Base-by-base conservation (phyloP, 2,888 invertebrate species). In the Eupithecia subumbrata region DNA sequence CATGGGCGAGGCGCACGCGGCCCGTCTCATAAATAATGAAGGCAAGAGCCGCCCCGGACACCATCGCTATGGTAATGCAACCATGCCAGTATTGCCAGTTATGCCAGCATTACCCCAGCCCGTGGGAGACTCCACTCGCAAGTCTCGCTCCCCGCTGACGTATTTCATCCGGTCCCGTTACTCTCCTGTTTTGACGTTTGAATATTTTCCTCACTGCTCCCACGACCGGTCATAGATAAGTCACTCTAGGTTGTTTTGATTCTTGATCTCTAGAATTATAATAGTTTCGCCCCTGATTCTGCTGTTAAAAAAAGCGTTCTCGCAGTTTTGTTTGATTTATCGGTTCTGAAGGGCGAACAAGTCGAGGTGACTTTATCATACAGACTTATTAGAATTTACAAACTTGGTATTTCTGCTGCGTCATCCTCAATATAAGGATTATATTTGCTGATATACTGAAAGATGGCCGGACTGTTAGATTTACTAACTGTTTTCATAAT, bases 21-120 rank as follows among this genome's bases (percentile, higher is more conserved):
- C 83, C 82, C 84, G 84, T 86, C 88, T 87, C 90, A 92, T 93
- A 92, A 92, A 93, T 92, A 91, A 91, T 84, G 82, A 84, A 86
- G 82, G 81, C 81, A 81, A 60, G 85, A 85, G 83, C 87, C 92
- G 90, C 90, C 91, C 89, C 83, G 73, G 52, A 84, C 86, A 84
- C 86, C 83, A 86, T 84, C 82, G 84, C 87, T 86, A 86, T 86
- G 88, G 87, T 88, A 89, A 87, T 87, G 85, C 86, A 87, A 69
- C 71, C 37, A 67, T 67, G 37, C 64, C 64, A 22, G 60, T 60
- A 60, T 25, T 5, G 25, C 60, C 60, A 60, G 60, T 60, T 60
- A 60, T 60, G 60, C 60, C 60, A 60, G 60, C 60, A 60, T 60
- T n/a, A 67, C n/a, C 37, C 34, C 30, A 22, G 83, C 85, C 82